These are phyloP conservation scores for Arothron firmamentum DNA, from an alignment of 2,113 vertebrate genomes.

Conservation along the genomic window DNA sequence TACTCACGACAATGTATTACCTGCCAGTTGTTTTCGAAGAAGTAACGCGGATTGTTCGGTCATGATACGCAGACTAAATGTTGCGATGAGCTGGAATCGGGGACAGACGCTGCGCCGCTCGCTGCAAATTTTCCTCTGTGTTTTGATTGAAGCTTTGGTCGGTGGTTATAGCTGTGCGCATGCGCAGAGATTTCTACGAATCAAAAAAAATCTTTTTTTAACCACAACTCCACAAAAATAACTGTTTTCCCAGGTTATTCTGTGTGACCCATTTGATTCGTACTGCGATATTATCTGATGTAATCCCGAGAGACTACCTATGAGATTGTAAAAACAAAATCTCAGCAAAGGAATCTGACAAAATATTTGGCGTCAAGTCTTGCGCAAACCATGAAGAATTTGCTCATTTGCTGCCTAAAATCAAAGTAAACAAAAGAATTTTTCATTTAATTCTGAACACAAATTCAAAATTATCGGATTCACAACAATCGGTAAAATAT, in stretches of 20 bases:
- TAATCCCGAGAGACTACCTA: too few relatives aligned
- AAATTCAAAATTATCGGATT: too few relatives aligned
- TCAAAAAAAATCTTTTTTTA: background rate
- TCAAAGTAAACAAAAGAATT: too few relatives aligned
- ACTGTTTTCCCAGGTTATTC: too few relatives aligned
- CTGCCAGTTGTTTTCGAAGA: constrained; percentile 79
- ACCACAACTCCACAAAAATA: too few relatives aligned
- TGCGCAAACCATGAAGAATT: too few relatives aligned
- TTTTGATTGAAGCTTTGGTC: constrained; percentile 65
- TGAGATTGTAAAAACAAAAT: background rate
- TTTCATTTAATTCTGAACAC: too few relatives aligned
- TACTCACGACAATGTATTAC: constrained; percentile 38
- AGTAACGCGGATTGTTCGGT: constrained; percentile 77
- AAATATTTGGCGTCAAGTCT: background rate
- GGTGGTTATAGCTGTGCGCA: constrained; percentile 52
- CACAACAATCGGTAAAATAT: too few relatives aligned
- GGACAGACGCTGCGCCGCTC: constrained; percentile 15
- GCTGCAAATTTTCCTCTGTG: constrained; percentile 53
- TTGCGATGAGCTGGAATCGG: constrained; percentile 28
- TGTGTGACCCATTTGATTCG: too few relatives aligned
- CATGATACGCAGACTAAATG: constrained; percentile 66
- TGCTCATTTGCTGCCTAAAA: too few relatives aligned
- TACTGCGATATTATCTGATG: too few relatives aligned
- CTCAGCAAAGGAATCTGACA: background rate
- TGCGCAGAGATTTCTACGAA: constrained; percentile 32